phyloP scores from a whole-genome alignment of 2,797 vertebrate genomes.

The Clamator glandarius region DNA sequence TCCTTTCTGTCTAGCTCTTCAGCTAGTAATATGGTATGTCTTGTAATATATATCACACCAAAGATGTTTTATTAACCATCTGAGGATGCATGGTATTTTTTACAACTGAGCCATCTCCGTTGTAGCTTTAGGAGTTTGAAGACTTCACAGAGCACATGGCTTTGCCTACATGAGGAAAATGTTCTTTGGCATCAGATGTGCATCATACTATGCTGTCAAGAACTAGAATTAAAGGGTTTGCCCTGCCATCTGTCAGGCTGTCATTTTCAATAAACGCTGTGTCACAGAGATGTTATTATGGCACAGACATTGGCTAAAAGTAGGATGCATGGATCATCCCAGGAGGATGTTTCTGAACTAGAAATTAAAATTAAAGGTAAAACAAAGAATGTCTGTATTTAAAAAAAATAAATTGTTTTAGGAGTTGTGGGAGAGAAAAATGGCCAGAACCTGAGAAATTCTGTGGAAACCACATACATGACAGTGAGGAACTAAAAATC shows the following conservation, averaged over 20 bases:
- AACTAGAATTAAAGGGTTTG: conserved; percentile 36
- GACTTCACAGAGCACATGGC: not conserved
- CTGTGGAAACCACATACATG: not conserved
- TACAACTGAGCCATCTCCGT: not conserved
- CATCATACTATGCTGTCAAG: not conserved
- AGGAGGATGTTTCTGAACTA: not conserved
- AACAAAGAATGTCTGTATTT: not conserved
- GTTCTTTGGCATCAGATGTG: conserved; percentile 7
- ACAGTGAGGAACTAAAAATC: not conserved
- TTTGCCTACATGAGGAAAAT: not conserved
- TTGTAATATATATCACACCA: not conserved
- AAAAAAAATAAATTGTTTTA: not conserved
- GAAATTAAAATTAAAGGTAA: not conserved
- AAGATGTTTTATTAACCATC: not conserved
- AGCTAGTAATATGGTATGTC: not conserved
- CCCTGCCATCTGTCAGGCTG: conserved; percentile 42
- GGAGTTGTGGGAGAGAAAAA: not conserved
- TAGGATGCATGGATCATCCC: not conserved
- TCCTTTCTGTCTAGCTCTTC: not conserved
- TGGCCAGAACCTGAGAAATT: not conserved
- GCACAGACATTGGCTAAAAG: not conserved
- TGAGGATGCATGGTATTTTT: not conserved
- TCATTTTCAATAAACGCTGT: conserved; percentile 43
- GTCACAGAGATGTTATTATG: not conserved
- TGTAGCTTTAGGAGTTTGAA: not conserved